These are phyloP conservation scores for Coracias cyanogaster DNA, from an alignment of 2,797 vertebrate genomes.

Conservation along the genomic window DNA sequence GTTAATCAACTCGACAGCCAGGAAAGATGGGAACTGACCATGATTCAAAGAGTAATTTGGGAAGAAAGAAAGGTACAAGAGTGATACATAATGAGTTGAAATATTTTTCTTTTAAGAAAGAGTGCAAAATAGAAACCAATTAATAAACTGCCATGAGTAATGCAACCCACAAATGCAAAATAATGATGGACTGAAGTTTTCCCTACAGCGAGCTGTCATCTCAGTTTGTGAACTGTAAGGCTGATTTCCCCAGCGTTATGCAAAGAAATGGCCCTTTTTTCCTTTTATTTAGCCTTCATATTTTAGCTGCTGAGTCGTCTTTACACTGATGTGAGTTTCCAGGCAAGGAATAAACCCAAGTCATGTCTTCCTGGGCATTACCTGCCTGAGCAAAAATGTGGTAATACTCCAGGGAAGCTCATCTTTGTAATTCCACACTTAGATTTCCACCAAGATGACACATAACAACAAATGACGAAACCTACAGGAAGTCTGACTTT, in stretches of 20 bases:
- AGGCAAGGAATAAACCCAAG: background rate
- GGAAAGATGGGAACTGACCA: constrained; percentile 28
- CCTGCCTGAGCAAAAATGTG: background rate
- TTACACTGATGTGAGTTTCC: background rate
- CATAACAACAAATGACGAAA: constrained; percentile 9
- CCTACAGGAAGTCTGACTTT: background rate
- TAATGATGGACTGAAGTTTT: constrained; percentile 56
- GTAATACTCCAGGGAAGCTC: background rate
- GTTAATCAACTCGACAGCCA: constrained; percentile 65
- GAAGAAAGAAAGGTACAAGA: constrained; percentile 1
- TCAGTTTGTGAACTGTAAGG: constrained; percentile 18
- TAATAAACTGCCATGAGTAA: constrained; percentile 42
- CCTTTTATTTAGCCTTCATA: background rate
- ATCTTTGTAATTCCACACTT: background rate
- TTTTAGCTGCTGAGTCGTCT: background rate
- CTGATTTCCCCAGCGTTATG: background rate
- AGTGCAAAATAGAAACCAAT: constrained; percentile 37
- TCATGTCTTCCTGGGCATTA: background rate
- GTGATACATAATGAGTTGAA: constrained; percentile 10
- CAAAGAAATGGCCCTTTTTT: background rate
- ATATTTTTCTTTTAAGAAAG: background rate
- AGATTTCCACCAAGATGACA: background rate
- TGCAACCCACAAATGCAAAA: constrained; percentile 21
- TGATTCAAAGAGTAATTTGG: background rate
- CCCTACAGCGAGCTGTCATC: constrained; percentile 52